phyloP scores from a whole-genome alignment of 2,797 vertebrate genomes.

The Lepidocolaptes lacrymiger region DNA sequence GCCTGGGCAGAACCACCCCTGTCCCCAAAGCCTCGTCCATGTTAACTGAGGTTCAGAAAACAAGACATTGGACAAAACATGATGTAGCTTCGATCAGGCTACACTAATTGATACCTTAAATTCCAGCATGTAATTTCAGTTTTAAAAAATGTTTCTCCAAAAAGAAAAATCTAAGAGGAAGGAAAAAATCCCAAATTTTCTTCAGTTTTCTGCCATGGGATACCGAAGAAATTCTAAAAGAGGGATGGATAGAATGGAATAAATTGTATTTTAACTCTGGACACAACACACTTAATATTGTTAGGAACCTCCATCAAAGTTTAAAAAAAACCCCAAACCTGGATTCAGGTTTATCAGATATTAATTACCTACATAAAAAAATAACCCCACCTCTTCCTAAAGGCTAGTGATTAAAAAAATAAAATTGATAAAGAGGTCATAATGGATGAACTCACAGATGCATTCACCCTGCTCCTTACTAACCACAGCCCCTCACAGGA shows the following conservation, averaged over 20 bases:
- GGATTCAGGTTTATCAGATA: not conserved
- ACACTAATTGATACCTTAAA: not conserved
- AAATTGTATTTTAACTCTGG: not conserved
- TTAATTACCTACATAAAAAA: not conserved
- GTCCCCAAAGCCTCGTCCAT: not conserved
- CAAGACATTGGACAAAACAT: not conserved
- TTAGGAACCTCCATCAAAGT: not conserved
- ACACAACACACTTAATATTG: not conserved
- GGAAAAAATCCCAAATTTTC: not conserved
- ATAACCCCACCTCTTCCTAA: not conserved
- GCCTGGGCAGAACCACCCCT: not conserved
- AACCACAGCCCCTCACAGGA: constrained; percentile 48
- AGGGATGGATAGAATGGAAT: not conserved
- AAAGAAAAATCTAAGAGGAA: not conserved
- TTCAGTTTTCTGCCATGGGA: not conserved
- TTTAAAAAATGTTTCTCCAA: not conserved
- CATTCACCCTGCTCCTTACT: constrained; percentile 17
- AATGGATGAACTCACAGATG: not conserved
- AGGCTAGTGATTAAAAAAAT: not conserved
- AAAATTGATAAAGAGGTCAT: constrained; percentile 16
- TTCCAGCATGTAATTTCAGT: not conserved
- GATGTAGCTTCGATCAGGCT: not conserved
- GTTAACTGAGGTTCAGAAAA: not conserved
- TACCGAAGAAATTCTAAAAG: not conserved
- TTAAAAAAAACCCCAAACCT: not conserved